Conservation (phyloP, 2,888 invertebrate species). For the Phyto melanocephala region DNA sequence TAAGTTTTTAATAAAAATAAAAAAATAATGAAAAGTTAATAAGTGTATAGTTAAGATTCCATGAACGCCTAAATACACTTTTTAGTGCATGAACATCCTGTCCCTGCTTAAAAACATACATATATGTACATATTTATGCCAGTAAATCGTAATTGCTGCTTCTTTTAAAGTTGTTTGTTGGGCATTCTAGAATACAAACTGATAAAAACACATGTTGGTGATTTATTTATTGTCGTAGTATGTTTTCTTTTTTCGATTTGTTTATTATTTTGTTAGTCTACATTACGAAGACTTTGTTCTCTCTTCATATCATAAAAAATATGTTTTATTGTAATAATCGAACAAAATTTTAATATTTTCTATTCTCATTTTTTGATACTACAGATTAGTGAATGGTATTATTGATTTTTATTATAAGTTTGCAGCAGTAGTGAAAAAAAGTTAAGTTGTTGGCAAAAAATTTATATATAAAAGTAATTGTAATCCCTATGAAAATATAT, state of each 20-base stretch:
- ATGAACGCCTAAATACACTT: no score
- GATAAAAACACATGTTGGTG: not conserved
- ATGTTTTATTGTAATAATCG: not conserved
- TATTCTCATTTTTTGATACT: not conserved
- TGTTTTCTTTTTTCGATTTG: not conserved
- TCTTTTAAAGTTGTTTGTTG: not conserved
- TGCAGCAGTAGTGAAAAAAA: not conserved
- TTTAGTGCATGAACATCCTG: no score
- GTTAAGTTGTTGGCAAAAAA: no score
- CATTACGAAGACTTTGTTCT: constrained; percentile 16
- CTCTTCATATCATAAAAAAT: not conserved
- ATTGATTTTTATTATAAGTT: not conserved
- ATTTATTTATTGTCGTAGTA: not conserved
- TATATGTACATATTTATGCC: no score
- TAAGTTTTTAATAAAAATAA: no score
- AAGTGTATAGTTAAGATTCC: no score
- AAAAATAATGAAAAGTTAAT: no score
- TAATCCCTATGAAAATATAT: no score
- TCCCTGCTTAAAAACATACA: no score
- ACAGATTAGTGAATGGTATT: not conserved
- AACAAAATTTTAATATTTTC: not conserved
- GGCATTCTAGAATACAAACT: not conserved
- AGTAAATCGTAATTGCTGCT: no score
- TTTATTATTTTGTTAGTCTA: not conserved
- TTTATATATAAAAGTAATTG: no score